Evolutionary conservation across 2,113 vertebrate genomes (phyloP), one percentile per base, ranked within the genome.

Genomic region (Bufo bufo): DNA sequence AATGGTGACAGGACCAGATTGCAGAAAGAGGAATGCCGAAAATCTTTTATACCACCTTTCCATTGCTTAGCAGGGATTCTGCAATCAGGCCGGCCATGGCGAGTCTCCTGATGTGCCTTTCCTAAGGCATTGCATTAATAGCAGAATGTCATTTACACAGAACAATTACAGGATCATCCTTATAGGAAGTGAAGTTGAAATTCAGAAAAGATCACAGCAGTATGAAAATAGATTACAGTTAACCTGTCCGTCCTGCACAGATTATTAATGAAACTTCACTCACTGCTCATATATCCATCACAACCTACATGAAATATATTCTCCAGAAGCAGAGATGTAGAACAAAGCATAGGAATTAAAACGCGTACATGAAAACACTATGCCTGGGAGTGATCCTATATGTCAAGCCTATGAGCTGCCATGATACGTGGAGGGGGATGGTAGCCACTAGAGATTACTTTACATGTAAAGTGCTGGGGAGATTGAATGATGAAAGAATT

Each of bases 81-180:
- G 47, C 63, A 80, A 80, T 79, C 63, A 87, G 61, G 63, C 61
- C 33, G 16, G 63, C 61, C 49, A 58, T 80, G 85, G 59, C 16
- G 77, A 45, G 63, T 52, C 50, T 80, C 77, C 85, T 71, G 77
- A 87, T 71, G 85, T 87, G 85, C 59, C 5, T 13, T 20, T 50
- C 85, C 77, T 87, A 80, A 87, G 85, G 85, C 77, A 45, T 20
- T 7, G 77, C 56, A 9, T 87, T 87, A 80, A 80, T 87, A 87
- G 77, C 61, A 54, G 59, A 80, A 87, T 65, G 75, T 80, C 59
- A 56, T 71, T 69, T 86, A 66, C 47, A 47, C 50, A 58, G 85
- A 80, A 69, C 77, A 87, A 80, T 87, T 87, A 87, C 77, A 58
- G 63, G 77, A 80, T 80, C 85, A 69, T 69, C 63, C 49, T 87